Base-by-base conservation (phyloP, 2,888 invertebrate species). In the Eristalis arbustorum region DNA sequence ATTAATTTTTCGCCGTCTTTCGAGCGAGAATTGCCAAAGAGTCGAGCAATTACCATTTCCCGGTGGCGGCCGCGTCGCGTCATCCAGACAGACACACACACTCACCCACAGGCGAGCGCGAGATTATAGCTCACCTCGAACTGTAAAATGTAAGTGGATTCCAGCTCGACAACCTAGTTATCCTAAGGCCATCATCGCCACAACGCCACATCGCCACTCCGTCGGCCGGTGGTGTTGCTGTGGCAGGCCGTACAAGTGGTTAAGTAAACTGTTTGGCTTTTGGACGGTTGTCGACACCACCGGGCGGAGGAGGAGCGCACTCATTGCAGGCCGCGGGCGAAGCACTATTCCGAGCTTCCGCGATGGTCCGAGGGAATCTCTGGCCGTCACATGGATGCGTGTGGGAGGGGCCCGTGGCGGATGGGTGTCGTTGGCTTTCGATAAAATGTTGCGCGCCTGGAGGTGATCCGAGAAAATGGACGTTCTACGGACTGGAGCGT, bases 171-270 rank as follows among this genome's bases (percentile, higher is more conserved):
- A 67, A 56, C 73, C 59, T 72, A 62, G 71, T 84, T 84, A 84
- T 84, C 84, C 84, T 80, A 76, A 84, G 84, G 84, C 84, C 84
- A 84, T 84, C 84, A 84, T 68, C 67, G 42, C 56, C 71, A 62
- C 49, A 49, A 42, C 49, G 56, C 56, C 57, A 11, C 34, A 49
- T 1, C 61, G 40, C 59, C 69, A 61, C 59, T 49, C 14, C 42
- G 14, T 6, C n/a, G 6, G 14, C 42, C n/a, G 42, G n/a, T n/a
- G 49, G 49, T n/a, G 49, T 14, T 18, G 10, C 25, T 56, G 63
- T 67, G 59, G 59, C 59, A 25, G 23, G 11, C 25, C 25, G 68
- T 61, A 18, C 64, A 59, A 28, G 59, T 72, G 67, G 80, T 72
- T 80, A 72, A 68, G 63, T 72, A 63, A 84, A 84, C 75, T 80